Evolutionary conservation across 2,888 invertebrate species (phyloP).

Genomic region (Hirudinaria manillensis): DNA sequence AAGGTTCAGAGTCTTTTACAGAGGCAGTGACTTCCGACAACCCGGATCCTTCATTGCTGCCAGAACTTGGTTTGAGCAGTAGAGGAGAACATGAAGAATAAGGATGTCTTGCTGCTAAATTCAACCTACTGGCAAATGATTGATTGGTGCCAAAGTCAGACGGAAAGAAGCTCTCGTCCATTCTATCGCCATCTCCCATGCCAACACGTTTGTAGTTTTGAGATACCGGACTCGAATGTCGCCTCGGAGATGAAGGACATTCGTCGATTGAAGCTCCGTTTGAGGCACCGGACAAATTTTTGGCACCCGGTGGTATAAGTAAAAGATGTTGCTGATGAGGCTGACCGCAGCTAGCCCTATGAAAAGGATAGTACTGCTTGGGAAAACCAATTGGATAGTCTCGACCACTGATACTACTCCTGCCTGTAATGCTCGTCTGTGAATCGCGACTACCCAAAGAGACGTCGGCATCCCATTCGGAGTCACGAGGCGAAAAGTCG

Average conservation of each 20-base stretch:
- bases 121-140: neutral
- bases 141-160: neutral
- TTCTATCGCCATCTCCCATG: constrained; percentile 16
- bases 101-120: neutral
- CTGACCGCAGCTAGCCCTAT: neutral
- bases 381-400: neutral
- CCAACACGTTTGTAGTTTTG: constrained; percentile 31
- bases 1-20: neutral
- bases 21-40: neutral
- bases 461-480: constrained; percentile 41
- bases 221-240: constrained; percentile 39
- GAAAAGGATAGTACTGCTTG: constrained; percentile 8
- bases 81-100: constrained; percentile 23
- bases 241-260: constrained; percentile 28
- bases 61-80: neutral
- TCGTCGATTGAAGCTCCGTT: constrained; percentile 31
- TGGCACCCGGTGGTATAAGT: constrained; percentile 31
- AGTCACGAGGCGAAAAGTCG: constrained; percentile 41
- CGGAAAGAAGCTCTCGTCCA: neutral
- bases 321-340: neutral
- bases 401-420: constrained; percentile 40
- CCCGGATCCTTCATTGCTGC: neutral
- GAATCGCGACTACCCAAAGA: constrained; percentile 40
- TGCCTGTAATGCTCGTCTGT: constrained; percentile 38
- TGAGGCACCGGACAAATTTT: constrained; percentile 38